phyloP scores from a whole-genome alignment of 2,113 vertebrate species.

The Platysteira castanea region DNA sequence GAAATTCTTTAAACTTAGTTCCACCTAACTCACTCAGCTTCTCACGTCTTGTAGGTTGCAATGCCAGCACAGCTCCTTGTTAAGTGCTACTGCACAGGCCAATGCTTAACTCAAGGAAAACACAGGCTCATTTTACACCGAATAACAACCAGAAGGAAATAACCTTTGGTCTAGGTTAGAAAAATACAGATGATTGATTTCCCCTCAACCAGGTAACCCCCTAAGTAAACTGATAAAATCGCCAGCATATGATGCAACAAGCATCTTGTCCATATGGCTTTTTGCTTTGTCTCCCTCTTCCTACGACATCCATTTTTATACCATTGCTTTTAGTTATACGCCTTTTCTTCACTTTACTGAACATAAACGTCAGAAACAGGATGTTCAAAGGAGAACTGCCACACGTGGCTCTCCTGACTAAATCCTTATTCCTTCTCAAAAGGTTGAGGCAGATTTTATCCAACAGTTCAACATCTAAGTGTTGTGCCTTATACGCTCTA shows the following conservation, averaged over 20 bases:
- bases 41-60: not conserved
- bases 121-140: not conserved
- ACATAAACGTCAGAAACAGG: not conserved
- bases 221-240: not conserved
- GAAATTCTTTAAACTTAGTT: not conserved
- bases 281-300: not conserved
- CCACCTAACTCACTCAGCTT: not conserved
- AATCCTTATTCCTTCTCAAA: not conserved
- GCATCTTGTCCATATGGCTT: not conserved
- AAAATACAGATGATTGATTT: not conserved
- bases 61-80: accelerated
- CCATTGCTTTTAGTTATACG: not conserved
- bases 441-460: not conserved
- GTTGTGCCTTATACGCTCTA: not conserved
- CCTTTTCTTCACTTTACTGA: not conserved
- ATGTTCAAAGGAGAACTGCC: not conserved
- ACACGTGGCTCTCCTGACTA: not conserved
- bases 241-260: not conserved
- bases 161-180: not conserved
- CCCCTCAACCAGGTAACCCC: not conserved
- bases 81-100: not conserved
- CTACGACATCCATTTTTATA: not conserved
- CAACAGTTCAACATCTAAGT: not conserved
- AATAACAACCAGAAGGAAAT: not conserved
- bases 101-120: not conserved